These are phyloP conservation scores for Nipponia nippon DNA, from an alignment of 2,113 vertebrate species.

Conservation along the genomic window DNA sequence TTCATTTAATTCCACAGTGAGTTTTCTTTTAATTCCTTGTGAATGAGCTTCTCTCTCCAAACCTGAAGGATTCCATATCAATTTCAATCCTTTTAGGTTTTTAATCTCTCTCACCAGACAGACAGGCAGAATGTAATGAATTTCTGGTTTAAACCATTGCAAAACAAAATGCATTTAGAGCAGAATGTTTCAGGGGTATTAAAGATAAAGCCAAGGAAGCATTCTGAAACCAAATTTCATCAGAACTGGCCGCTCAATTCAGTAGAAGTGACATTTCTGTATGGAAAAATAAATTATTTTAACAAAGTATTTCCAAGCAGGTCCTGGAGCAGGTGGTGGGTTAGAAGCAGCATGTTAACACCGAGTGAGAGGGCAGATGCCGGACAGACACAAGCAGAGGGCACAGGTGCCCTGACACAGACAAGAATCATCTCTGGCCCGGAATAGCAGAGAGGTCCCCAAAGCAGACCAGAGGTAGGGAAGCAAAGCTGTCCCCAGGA, in stretches of 20 bases:
- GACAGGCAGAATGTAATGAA: background rate
- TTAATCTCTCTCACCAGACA: slow-evolving; percentile 27
- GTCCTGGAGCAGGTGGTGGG: background rate
- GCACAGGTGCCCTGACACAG: background rate
- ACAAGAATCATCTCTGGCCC: rapidly evolving
- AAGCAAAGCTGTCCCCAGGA: background rate
- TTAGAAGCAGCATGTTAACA: background rate
- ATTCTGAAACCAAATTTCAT: background rate
- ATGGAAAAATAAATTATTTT: background rate
- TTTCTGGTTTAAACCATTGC: slow-evolving; percentile 18
- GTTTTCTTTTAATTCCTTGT: slow-evolving; percentile 24
- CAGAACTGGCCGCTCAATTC: background rate
- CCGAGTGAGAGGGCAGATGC: background rate
- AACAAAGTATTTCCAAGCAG: background rate
- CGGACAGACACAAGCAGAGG: background rate
- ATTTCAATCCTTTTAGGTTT: slow-evolving; percentile 29
- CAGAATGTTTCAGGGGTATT: background rate
- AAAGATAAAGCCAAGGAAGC: background rate
- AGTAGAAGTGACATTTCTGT: background rate
- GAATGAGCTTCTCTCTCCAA: slow-evolving; percentile 41
- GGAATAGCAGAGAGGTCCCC: background rate
- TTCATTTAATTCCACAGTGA: slow-evolving; percentile 19
- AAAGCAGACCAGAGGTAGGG: background rate
- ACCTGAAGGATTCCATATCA: slow-evolving; percentile 36
- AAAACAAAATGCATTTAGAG: slow-evolving; percentile 36